Percentiles rank a stretch among this genome's conserved stretches.
These are phyloP conservation scores for Tolypeutes matacus DNA, from an alignment of 2,797 vertebrate species.

Conservation along the genomic window DNA sequence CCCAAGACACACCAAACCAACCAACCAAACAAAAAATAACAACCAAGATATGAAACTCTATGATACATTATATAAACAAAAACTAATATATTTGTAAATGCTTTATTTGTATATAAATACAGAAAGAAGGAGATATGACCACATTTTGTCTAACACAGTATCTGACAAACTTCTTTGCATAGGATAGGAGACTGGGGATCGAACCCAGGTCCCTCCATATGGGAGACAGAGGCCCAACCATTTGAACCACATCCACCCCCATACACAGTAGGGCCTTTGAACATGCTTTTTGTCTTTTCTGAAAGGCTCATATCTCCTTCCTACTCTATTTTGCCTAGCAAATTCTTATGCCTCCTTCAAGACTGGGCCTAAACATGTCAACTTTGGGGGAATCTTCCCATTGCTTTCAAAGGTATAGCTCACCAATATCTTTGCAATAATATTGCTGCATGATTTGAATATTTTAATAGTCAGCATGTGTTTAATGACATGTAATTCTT, in stretches of 20 bases:
- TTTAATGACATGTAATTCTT: too few species aligned
- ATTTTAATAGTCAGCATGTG: too few species aligned
- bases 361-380: neutral
- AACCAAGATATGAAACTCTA: neutral
- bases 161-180: neutral
- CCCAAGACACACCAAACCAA: neutral
- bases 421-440: neutral
- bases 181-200: neutral
- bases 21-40: neutral
- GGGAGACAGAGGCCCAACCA: too few species aligned
- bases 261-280: neutral
- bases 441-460: too few species aligned
- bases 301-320: neutral
- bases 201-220: too few species aligned
- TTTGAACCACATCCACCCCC: too few species aligned
- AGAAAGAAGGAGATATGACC: neutral
- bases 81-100: neutral
- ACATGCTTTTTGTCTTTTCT: neutral
- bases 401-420: neutral
- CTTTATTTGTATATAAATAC: conserved; percentile 3
- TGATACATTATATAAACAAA: conserved; percentile 11
- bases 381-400: neutral
- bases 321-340: neutral
- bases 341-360: neutral
- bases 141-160: neutral